Evolutionary conservation across 2,113 vertebrate species (phyloP).

Genomic region (Formicarius rufipectus): DNA sequence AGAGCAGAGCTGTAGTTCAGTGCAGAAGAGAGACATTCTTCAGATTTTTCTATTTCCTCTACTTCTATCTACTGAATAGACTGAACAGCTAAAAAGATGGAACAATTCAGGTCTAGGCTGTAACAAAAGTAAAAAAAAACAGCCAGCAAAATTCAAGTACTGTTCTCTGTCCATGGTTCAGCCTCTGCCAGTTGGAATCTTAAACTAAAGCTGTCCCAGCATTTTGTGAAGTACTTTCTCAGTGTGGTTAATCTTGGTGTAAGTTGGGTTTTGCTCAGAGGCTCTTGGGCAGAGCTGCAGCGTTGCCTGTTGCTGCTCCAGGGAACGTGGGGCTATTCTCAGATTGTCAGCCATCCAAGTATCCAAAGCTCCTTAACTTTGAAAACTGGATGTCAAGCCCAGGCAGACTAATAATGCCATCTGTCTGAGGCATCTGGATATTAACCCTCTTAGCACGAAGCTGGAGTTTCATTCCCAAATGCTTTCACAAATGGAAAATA

Average conservation of each 20-base stretch:
- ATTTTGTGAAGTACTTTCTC: neutral
- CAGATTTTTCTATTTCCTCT: neutral
- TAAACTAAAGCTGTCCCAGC: neutral
- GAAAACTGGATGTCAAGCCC: slow-evolving; percentile 39
- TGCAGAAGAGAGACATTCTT: neutral
- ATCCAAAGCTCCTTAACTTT: slow-evolving; percentile 61
- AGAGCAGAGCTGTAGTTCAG: neutral
- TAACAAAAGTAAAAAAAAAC: neutral
- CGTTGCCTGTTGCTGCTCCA: neutral
- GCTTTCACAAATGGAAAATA: neutral
- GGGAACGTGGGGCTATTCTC: neutral
- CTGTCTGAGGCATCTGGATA: slow-evolving; percentile 54
- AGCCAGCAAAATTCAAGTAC: neutral
- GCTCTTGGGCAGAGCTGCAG: neutral
- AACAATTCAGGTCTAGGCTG: neutral
- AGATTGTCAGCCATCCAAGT: slow-evolving; percentile 40
- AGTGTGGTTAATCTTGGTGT: neutral
- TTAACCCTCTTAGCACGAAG: slow-evolving; percentile 5
- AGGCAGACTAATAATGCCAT: slow-evolving; percentile 54
- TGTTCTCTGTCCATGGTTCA: neutral
- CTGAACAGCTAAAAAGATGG: neutral
- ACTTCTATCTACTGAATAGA: neutral
- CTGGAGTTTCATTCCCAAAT: neutral
- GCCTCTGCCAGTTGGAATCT: neutral
- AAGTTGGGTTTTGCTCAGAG: neutral